phyloP scores from a whole-genome alignment of 2,797 vertebrate species.

The Pseudochromis fuscus region DNA sequence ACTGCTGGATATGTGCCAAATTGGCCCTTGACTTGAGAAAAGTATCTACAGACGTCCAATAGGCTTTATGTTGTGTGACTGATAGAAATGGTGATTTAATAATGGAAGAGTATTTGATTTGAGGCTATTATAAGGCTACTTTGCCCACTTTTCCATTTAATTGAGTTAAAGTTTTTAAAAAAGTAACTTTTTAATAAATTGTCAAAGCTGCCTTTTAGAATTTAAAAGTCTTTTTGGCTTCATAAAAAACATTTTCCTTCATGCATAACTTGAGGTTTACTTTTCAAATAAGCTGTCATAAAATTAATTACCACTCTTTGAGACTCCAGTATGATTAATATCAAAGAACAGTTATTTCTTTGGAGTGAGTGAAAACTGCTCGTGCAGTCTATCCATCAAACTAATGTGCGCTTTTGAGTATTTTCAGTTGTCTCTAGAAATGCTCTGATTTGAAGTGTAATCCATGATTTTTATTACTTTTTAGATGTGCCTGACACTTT shows the following conservation, averaged over 20 bases:
- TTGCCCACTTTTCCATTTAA: slow-evolving; percentile 9
- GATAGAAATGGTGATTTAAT: slow-evolving; percentile 14
- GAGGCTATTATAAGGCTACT: slow-evolving; percentile 12
- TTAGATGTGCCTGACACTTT: slow-evolving; percentile 23
- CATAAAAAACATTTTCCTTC: slow-evolving; percentile 13
- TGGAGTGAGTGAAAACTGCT: slow-evolving; percentile 33
- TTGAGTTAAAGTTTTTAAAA: slow-evolving; percentile 21
- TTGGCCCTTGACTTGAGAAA: too few relatives aligned
- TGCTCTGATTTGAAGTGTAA: slow-evolving; percentile 22
- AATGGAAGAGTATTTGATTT: slow-evolving; percentile 13
- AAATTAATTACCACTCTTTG: slow-evolving; percentile 37
- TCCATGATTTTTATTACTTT: slow-evolving; percentile 17
- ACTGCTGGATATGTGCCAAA: too few relatives aligned
- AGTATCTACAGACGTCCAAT: background rate
- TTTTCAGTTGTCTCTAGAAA: slow-evolving; percentile 15
- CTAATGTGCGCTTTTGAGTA: slow-evolving; percentile 3
- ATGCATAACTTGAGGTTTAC: slow-evolving; percentile 32
- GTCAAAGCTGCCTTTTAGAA: slow-evolving; percentile 8
- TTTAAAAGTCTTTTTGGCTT: slow-evolving; percentile 20
- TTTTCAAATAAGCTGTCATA: slow-evolving; percentile 37
- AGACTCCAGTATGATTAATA: slow-evolving; percentile 34
- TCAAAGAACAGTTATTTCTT: slow-evolving; percentile 43
- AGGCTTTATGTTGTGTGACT: slow-evolving; percentile 7
- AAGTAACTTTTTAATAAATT: slow-evolving; percentile 9
- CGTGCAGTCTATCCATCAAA: slow-evolving; percentile 18